Evolutionary conservation across 2,888 invertebrate genomes (phyloP), one percentile per base, ranked within the genome.

Genomic region (Drosophila fulvimacula): DNA sequence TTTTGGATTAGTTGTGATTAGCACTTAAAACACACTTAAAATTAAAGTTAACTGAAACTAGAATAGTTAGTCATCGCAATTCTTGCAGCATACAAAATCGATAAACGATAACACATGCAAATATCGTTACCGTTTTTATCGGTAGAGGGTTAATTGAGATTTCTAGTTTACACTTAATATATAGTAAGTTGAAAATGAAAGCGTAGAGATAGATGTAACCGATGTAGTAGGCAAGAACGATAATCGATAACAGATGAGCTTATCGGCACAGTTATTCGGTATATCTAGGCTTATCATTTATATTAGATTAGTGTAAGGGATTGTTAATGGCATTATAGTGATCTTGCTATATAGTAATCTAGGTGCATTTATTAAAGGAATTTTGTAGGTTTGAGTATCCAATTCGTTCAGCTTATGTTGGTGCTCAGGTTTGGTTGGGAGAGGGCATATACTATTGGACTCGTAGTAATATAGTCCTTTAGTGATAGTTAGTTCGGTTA

Each of bases 401-500:
- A n/a, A 6, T 17, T 11, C n/a, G 27, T 0, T 27, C 5, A 46
- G 27, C 2, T n/a, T 2, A 0, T 1, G 21, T n/a, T 11, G 5
- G 11, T 11, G 21, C 19, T 13, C 19, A 42, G 11, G 2, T 30
- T 10, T 5, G 30, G 17, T 17, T 11, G 17, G 27, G 27, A 1
- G 17, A 11, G 17, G 21, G 46, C n/a, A 27, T n/a, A 17, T 0
- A 24, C n/a, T 7, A 9, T 38, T 19, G 19, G 42, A 13, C 13
- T 13, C 3, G 24, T 44, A 30, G 46, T 13, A 48, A 6, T n/a
- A 27, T 39, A 0, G 5, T 39, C 39, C 27, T 27, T 10, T 5
- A 11, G 10, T 10, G 5, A 27, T 4, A 21, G 55, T 71, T 57
- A 51, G 65, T 52, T n/a, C 17, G 11, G 58, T 32, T 59, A 38